Evolutionary conservation across 2,888 invertebrate genomes (phyloP), one percentile per base, ranked within the genome.

Genomic region (Anarsia innoxiella): DNA sequence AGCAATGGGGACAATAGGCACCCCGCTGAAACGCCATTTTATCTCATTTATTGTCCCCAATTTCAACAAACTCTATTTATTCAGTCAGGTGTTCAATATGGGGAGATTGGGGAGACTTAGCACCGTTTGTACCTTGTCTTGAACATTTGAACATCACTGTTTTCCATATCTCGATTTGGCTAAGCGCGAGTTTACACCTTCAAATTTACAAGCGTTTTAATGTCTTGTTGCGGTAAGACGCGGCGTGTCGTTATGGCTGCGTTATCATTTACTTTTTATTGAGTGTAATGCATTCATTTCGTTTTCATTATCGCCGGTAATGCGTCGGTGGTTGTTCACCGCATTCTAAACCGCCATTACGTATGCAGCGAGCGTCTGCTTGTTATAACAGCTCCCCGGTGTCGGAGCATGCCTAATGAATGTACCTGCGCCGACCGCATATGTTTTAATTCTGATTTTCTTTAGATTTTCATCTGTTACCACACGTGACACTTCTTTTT

Each of bases 21-120:
- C 70, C 82, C 82, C 70, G 73, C 70, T 67, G 78, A 43, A 68
- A 56, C n/a, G 67, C 63, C 69, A 69, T 72, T 73, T 72, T 72
- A 75, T 78, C 68, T 65, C 60, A 70, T 76, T 78, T 74, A 76
- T 71, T 67, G 72, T 73, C 54, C 57, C 58, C 56, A 60, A 63
- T 67, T 55, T 56, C 51, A 53, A 61, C 60, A 59, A 49, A 50
- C 48, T 55, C 53, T 60, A 54, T 48, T 51, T 62, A 64, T 66
- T 60, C 66, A 58, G 62, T 78, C 77, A 79, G 76, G 79, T 78
- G 78, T 63, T 62, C 68, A 56, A 63, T 58, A 60, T 65, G 62
- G 66, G 58, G 51, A 61, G 53, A 69, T 56, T 33, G n/a, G n/a
- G n/a, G n/a, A n/a, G n/a, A n/a, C n/a, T 33, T 25, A 46, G 56